phyloP scores from a whole-genome alignment of 2,113 vertebrate species.

The Forbesichthys papilliferus region DNA sequence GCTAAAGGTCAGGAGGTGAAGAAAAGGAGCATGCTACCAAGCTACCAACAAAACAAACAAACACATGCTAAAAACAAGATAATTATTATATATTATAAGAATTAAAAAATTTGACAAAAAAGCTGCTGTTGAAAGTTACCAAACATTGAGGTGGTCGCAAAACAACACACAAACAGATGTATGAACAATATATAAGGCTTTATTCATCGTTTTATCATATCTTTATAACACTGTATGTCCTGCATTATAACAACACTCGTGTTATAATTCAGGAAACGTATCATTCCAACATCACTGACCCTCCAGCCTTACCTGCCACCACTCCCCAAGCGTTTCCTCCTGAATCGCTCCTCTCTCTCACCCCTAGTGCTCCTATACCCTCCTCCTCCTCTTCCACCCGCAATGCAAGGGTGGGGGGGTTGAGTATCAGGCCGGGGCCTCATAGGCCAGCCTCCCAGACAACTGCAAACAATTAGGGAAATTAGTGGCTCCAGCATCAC shows the following conservation, averaged over 20 bases:
- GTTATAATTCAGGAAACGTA: background rate
- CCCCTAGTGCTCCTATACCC: slow-evolving; percentile 11
- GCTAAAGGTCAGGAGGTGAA: background rate
- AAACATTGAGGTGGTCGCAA: background rate
- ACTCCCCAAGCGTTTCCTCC: slow-evolving; percentile 9
- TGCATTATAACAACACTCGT: too few species aligned
- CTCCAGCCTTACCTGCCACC: slow-evolving; percentile 16
- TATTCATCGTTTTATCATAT: too few species aligned
- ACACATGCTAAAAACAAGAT: background rate
- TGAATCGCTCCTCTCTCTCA: slow-evolving; percentile 22
- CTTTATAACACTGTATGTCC: background rate
- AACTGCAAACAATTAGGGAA: slow-evolving; percentile 99
- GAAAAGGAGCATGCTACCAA: too few species aligned
- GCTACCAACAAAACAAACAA: background rate
- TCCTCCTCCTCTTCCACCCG: slow-evolving; percentile 61
- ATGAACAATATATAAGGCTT: too few species aligned
- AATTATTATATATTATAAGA: too few species aligned
- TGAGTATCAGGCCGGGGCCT: slow-evolving; percentile 75
- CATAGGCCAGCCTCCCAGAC: slow-evolving; percentile 89
- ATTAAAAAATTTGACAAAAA: background rate
- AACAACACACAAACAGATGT: too few species aligned
- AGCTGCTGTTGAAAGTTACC: background rate
- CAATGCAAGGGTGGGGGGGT: slow-evolving; percentile 80
- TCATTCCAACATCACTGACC: too few species aligned
- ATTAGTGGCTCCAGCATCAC: slow-evolving; percentile 99